These are phyloP conservation scores for Hydrozoanthus tunicans DNA, from an alignment of 64 coral and sea anemone species.

Conservation along the genomic window DNA sequence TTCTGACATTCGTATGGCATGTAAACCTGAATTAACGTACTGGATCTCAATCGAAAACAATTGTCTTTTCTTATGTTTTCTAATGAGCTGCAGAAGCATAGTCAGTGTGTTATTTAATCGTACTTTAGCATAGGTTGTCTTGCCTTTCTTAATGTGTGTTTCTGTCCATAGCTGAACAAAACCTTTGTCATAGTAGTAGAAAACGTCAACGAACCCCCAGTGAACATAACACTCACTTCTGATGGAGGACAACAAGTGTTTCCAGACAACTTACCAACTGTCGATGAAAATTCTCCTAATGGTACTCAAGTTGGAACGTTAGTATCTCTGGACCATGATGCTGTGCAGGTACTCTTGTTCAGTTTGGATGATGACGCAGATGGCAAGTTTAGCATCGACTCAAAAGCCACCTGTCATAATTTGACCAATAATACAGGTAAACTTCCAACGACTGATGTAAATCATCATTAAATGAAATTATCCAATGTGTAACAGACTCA, in stretches of 20 bases:
- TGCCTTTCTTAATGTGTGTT: neutral
- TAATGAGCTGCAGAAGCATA: too few relatives aligned
- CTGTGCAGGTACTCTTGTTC: slow-evolving; percentile 68
- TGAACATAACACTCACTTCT: slow-evolving; percentile 78
- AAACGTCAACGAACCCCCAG: slow-evolving; percentile 84
- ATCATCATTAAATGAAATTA: too few relatives aligned
- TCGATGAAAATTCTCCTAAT: slow-evolving; percentile 76
- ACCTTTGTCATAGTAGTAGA: slow-evolving; percentile 76
- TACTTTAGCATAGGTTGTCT: neutral
- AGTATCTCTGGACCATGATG: slow-evolving; percentile 85
- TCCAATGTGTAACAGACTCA: too few relatives aligned
- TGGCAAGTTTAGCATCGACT: slow-evolving; percentile 62
- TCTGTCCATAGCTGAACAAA: slow-evolving; percentile 60
- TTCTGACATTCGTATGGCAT: too few relatives aligned
- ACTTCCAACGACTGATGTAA: neutral
- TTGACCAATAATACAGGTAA: slow-evolving; percentile 58
- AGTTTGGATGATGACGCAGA: slow-evolving; percentile 68
- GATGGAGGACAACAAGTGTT: slow-evolving; percentile 68
- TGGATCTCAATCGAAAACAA: too few relatives aligned
- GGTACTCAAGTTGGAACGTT: slow-evolving; percentile 74
- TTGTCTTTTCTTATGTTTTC: too few relatives aligned
- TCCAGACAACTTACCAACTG: slow-evolving; percentile 50
- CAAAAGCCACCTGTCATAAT: slow-evolving; percentile 63
- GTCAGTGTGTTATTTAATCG: too few relatives aligned
- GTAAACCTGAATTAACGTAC: too few relatives aligned